Base-by-base conservation (phyloP, 2,797 vertebrate genomes). In the Tarsius wallacei region DNA sequence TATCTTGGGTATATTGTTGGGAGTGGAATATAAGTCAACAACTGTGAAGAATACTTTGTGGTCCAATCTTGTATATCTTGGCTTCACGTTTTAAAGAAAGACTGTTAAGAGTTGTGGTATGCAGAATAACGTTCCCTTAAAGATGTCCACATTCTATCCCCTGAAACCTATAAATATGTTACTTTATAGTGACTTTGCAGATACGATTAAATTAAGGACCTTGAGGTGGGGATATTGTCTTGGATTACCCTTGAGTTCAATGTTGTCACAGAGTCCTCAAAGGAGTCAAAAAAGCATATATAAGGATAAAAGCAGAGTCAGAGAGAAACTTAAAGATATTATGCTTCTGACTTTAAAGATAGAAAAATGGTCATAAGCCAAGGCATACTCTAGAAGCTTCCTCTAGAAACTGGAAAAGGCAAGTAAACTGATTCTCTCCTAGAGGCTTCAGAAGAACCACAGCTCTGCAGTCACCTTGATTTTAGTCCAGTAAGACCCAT, bases 21-120 rank as follows among this genome's bases (percentile, higher is more conserved):
- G 59, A 90, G 12, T 42, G 3, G n/a, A 74, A 77, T 33, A 17
- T 16, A 81, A 61, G 47, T 26, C 77, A 49, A 82, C 5, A 82
- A 73, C 5, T 16, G 6, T 61, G 83, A 71, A 63, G 6, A 53
- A 80, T 42, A 80, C 7, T 59, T 73, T 74, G 93, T 7, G 68
- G 16, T 78, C 0, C 21, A 42, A 63, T 76, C 14, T 49, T 16
- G 68, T 68, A 63, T 1, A 88, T 22, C 12, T 85, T 73, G 49
- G 7, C 12, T 73, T 94, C 83, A 73, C 9, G 90, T 86, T 90
- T 47, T 82, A 68, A 78, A 88, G 6, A 91, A 64, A 83, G 49
- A 42, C 4, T 70, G 0, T 83, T 57, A 73, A 90, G 16, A 24
- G 5, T 24, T 90, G 26, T 66, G 4, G 51, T 10, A 66, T 14